A percentile compares a stretch with the other conserved stretches of the same genome.
Conservation (phyloP, 2,113 vertebrate species). For the Anguilla japonica region DNA sequence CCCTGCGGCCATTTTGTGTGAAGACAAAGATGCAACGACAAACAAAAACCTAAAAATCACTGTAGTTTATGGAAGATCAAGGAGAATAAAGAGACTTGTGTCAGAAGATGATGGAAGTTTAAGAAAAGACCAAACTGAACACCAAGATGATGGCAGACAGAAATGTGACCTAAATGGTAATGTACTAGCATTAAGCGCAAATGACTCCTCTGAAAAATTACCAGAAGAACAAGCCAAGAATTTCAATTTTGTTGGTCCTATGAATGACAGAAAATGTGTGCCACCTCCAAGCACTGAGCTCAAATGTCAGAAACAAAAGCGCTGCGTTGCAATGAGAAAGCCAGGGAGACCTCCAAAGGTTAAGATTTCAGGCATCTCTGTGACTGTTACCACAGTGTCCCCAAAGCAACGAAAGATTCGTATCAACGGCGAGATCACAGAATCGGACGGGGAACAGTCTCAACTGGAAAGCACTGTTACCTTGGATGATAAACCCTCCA, state of each 20-base stretch:
- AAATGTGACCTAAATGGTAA: conserved; percentile 49
- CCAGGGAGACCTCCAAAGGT: conserved; percentile 91
- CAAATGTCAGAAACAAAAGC: conserved; percentile 71
- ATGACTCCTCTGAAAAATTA: conserved; percentile 52
- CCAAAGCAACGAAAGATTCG: conserved; percentile 85
- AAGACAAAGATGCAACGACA: conserved; percentile 57
- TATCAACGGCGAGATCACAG: conserved; percentile 73
- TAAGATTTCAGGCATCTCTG: conserved; percentile 91
- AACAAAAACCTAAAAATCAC: conserved; percentile 90
- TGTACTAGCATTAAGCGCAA: conserved; percentile 50
- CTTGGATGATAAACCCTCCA: conserved; percentile 50
- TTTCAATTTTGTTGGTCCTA: conserved; percentile 72
- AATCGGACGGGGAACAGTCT: conserved; percentile 37
- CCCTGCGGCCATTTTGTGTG: conserved; percentile 43
- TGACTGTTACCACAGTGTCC: conserved; percentile 83
- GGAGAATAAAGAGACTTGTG: conserved; percentile 84
- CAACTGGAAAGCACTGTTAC: conserved; percentile 41
- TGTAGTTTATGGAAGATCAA: conserved; percentile 88
- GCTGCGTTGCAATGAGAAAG: conserved; percentile 73
- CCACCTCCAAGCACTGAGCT: conserved; percentile 73
- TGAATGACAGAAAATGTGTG: conserved; percentile 68
- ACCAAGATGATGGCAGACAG: conserved; percentile 45
- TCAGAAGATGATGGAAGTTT: conserved; percentile 74
- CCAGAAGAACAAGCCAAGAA: conserved; percentile 52
- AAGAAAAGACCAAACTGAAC: conserved; percentile 56